A percentile compares a stretch with the other conserved stretches of the same genome.
phyloP scores from a whole-genome alignment of 2,888 invertebrate species.

The Furcula furcula region DNA sequence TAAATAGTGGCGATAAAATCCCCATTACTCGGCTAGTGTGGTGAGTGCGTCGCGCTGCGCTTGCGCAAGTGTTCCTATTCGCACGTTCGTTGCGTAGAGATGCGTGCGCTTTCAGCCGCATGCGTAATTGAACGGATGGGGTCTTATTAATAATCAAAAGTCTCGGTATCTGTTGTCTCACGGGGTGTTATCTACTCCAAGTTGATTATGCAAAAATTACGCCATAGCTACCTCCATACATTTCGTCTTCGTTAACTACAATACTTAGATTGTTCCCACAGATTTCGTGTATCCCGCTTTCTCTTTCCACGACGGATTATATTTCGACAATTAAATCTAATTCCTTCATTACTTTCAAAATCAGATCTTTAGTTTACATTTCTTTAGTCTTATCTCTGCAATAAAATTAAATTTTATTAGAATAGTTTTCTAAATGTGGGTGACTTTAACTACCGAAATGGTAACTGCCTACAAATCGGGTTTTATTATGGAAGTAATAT shows the following conservation, averaged over 20 bases:
- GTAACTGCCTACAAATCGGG: too few species aligned
- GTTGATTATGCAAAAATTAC: slow-evolving; percentile 63
- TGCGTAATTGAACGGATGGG: slow-evolving; percentile 20
- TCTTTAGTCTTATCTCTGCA: background rate
- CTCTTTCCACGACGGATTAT: slow-evolving; percentile 28
- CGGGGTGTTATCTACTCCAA: slow-evolving; percentile 27
- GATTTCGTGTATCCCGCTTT: slow-evolving; percentile 34
- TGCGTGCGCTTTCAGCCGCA: slow-evolving; percentile 37
- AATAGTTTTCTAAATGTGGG: too few species aligned
- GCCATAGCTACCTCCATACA: slow-evolving; percentile 30
- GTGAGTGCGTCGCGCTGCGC: slow-evolving; percentile 32
- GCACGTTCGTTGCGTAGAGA: slow-evolving; percentile 50
- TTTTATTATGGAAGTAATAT: too few species aligned
- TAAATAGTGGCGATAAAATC: slow-evolving; percentile 48
- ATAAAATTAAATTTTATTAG: too few species aligned
- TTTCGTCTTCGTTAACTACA: slow-evolving; percentile 44
- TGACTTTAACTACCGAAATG: too few species aligned
- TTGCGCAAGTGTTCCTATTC: slow-evolving; percentile 72
- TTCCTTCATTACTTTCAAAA: slow-evolving; percentile 2
- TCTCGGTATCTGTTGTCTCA: slow-evolving; percentile 44
- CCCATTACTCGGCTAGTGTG: slow-evolving; percentile 35
- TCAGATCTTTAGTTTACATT: slow-evolving; percentile 8
- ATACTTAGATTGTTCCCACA: slow-evolving; percentile 39
- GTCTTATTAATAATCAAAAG: slow-evolving; percentile 27
- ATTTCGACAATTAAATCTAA: slow-evolving; percentile 9